Evolutionary conservation across 2,888 invertebrate species (phyloP).

Genomic region (Globia sparganii): DNA sequence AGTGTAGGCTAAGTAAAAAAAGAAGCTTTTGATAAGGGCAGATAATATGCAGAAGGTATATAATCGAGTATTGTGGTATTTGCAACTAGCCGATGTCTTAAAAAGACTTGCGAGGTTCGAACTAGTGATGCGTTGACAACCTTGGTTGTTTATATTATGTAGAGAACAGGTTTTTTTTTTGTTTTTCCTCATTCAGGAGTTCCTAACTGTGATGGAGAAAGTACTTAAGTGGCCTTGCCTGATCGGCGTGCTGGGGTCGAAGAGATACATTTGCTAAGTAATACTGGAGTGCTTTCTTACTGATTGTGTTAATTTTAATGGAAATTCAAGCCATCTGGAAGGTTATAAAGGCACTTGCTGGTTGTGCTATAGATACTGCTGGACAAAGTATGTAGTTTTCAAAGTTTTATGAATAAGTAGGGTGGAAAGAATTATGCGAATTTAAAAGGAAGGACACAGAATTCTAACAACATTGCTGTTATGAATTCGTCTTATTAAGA

Average conservation of each 20-base stretch:
- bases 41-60: neutral
- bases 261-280: conserved; percentile 69
- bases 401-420: no score
- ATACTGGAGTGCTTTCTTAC: conserved; percentile 71
- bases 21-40: neutral
- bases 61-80: neutral
- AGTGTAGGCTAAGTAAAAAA: no score
- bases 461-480: no score
- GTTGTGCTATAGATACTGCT: conserved; percentile 75
- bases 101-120: neutral
- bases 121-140: no score
- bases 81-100: neutral
- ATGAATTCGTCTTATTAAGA: no score
- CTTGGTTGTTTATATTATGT: no score
- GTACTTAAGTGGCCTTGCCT: conserved; percentile 73
- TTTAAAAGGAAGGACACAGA: no score
- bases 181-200: conserved; percentile 70
- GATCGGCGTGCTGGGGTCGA: conserved; percentile 76
- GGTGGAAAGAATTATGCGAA: no score
- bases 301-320: conserved; percentile 68
- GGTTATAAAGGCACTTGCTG: conserved; percentile 78
- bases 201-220: conserved; percentile 73
- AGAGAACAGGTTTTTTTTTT: neutral
- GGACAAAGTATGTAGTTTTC: conserved; percentile 74
- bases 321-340: conserved; percentile 76